Evolutionary conservation across 1,140 invertebrate genomes (phyloP).

Genomic region (Formica exsecta): DNA sequence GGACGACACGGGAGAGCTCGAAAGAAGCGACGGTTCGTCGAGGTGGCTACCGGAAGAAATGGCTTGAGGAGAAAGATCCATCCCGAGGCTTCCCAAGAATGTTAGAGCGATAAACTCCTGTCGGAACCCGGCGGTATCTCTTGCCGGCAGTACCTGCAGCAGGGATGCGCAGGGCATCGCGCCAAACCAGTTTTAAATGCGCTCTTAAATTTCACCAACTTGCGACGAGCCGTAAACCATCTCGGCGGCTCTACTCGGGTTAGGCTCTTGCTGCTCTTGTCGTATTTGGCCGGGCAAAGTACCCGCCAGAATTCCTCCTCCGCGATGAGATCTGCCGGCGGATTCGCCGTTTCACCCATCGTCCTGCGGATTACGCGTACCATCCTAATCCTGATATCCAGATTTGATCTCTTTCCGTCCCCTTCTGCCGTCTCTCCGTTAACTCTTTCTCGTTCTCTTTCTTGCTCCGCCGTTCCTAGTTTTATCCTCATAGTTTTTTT

Average conservation of each 20-base stretch:
- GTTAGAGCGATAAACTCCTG: conserved; percentile 86
- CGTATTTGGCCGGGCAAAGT: conserved; percentile 80
- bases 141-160: conserved; percentile 80
- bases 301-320: conserved; percentile 79
- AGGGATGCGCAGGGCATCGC: conserved; percentile 84
- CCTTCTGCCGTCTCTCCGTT: conserved; percentile 1
- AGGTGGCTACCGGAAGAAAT: conserved; percentile 63
- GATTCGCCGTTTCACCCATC: conserved; percentile 74
- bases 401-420: conserved; percentile 74
- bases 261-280: conserved; percentile 81
- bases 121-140: conserved; percentile 84
- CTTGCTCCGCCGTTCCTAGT: not conserved
- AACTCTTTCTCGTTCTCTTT: not conserved
- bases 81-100: conserved; percentile 85
- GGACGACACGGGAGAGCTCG: conserved; percentile 17
- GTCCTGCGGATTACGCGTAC: conserved; percentile 78
- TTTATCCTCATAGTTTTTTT: not conserved
- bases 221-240: conserved; percentile 86
- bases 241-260: conserved; percentile 82
- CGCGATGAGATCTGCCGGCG: conserved; percentile 79
- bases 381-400: conserved; percentile 76
- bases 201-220: conserved; percentile 86
- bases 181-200: conserved; percentile 87
- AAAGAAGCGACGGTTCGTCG: conserved; percentile 30
- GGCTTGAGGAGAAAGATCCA: conserved; percentile 83